Conservation (phyloP, 2,797 vertebrate species). For the Apogon talboti region DNA sequence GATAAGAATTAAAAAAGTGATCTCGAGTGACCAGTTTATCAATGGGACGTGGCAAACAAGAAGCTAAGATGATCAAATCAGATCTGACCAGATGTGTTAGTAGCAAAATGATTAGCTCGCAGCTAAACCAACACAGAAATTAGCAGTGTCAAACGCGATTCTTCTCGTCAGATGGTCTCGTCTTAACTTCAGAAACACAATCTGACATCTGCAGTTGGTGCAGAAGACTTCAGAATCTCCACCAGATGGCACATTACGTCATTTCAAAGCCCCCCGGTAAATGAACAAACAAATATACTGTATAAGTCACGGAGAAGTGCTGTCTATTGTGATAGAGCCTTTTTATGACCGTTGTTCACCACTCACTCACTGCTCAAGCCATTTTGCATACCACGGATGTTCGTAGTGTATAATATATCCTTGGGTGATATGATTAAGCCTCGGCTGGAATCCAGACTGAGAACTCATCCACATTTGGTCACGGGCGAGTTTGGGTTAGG, state of each 20-base stretch:
- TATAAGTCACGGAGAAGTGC: slow-evolving; percentile 3
- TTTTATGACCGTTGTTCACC: slow-evolving; percentile 2
- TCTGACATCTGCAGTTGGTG: slow-evolving; percentile 27
- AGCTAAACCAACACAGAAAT: slow-evolving; percentile 47
- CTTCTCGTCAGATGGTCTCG: slow-evolving; percentile 9
- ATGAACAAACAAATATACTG: slow-evolving; percentile 1
- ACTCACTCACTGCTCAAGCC: slow-evolving; percentile 16
- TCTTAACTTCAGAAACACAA: slow-evolving; percentile 33
- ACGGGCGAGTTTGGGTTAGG: slow-evolving; percentile 12
- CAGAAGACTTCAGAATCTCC: slow-evolving; percentile 14
- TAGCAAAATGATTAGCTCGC: slow-evolving; percentile 38
- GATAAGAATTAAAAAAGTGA: neutral
- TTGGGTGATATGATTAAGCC: slow-evolving; percentile 42
- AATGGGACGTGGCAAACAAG: slow-evolving; percentile 22
- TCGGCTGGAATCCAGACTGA: slow-evolving; percentile 35
- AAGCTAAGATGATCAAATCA: slow-evolving; percentile 30
- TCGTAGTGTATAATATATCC: slow-evolving; percentile 40
- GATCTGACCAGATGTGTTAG: slow-evolving; percentile 51
- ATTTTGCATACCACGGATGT: slow-evolving; percentile 24
- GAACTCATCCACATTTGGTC: slow-evolving; percentile 65
- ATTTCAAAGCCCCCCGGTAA: neutral
- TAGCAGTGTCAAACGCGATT: slow-evolving; percentile 48
- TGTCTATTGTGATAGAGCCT: neutral
- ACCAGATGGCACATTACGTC: slow-evolving; percentile 5
- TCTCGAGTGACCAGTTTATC: neutral